These are phyloP conservation scores for Lycorma delicatula DNA, from an alignment of 1,140 invertebrate species.

Conservation along the genomic window DNA sequence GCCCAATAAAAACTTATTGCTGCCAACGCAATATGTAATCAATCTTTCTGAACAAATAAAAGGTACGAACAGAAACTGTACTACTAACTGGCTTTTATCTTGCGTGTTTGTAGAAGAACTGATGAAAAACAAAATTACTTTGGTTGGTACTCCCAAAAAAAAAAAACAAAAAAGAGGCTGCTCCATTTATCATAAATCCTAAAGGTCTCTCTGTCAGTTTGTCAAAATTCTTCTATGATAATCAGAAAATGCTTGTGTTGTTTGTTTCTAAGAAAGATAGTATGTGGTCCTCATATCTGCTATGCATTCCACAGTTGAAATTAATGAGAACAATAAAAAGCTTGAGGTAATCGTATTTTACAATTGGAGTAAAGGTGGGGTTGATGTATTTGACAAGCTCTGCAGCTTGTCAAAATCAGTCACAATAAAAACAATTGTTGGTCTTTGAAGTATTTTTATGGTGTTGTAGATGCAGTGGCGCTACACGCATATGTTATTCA, in stretches of 20 bases:
- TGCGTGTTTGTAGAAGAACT: slow-evolving; percentile 22
- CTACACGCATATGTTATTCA: too few relatives aligned
- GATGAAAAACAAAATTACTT: slow-evolving; percentile 2
- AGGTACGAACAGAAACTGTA: slow-evolving; percentile 5
- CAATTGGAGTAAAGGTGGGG: too few relatives aligned
- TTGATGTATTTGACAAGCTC: too few relatives aligned
- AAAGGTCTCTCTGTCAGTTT: not conserved
- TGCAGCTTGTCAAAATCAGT: too few relatives aligned
- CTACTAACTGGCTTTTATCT: slow-evolving; percentile 14
- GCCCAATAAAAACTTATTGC: not conserved
- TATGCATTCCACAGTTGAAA: too few relatives aligned
- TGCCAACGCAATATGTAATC: slow-evolving; percentile 12
- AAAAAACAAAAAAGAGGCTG: slow-evolving; percentile 40
- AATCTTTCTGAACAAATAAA: slow-evolving; percentile 1
- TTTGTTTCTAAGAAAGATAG: not conserved
- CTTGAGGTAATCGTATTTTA: too few relatives aligned
- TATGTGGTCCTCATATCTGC: too few relatives aligned
- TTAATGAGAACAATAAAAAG: too few relatives aligned
- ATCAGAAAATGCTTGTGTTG: not conserved
- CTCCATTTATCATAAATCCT: slow-evolving; percentile 14
- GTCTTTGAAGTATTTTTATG: too few relatives aligned
- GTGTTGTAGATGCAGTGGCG: too few relatives aligned
- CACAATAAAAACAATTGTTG: too few relatives aligned
- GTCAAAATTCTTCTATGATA: not conserved
- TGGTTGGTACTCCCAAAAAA: slow-evolving; percentile 34